Evolutionary conservation across 2,113 vertebrate genomes (phyloP).

Genomic region (Saccopteryx leptura): DNA sequence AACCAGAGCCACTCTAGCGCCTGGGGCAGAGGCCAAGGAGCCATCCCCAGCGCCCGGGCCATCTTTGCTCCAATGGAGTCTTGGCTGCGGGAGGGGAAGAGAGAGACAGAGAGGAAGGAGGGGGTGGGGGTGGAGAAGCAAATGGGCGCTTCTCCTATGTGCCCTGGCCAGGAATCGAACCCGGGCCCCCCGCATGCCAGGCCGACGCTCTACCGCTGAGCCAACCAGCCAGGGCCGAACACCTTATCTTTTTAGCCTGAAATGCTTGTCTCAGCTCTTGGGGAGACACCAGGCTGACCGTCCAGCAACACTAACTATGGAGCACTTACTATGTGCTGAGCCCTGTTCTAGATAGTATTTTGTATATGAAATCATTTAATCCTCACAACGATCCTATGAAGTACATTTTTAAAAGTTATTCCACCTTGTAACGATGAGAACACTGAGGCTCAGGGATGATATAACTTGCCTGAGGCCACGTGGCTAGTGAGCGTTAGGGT

Average conservation of each 20-base stretch:
- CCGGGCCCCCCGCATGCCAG: no score
- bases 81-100: no score
- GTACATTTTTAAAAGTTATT: neutral
- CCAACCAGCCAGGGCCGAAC: no score
- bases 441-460: neutral
- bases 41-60: no score
- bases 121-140: no score
- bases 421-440: neutral
- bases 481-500: neutral
- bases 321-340: neutral
- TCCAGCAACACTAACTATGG: neutral
- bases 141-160: no score
- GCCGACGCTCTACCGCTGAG: no score
- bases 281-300: accelerated
- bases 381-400: neutral
- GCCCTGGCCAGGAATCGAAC: no score
- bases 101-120: no score
- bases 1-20: no score
- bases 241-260: neutral
- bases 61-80: no score
- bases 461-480: neutral
- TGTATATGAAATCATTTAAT: neutral
- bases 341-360: neutral
- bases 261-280: neutral
- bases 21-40: no score